A percentile compares a stretch with the other conserved stretches of the same genome.
Conservation (phyloP, 1,140 invertebrate genomes). For the Hormaphis cornu region DNA sequence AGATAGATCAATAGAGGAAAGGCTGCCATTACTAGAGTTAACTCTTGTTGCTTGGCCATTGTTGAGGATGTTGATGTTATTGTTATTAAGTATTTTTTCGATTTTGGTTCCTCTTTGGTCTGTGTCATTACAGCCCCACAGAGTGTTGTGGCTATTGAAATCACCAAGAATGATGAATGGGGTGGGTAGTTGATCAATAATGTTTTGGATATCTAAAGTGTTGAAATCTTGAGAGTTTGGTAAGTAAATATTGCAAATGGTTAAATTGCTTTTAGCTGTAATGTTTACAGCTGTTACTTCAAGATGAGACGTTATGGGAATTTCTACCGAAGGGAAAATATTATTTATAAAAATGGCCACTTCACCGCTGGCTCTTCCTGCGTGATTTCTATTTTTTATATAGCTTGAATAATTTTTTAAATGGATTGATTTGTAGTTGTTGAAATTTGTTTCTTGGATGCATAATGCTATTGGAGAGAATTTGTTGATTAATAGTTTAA, state of each 20-base stretch:
- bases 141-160: conserved; percentile 40
- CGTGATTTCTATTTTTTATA: background rate
- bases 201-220: conserved; percentile 34
- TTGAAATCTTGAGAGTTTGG: background rate
- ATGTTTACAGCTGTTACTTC: background rate
- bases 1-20: background rate
- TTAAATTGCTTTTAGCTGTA: background rate
- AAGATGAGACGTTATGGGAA: background rate
- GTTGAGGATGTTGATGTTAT: background rate
- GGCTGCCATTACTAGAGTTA: background rate
- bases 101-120: conserved; percentile 38
- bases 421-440: background rate
- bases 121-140: conserved; percentile 40
- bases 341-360: background rate
- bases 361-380: background rate
- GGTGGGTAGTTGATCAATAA: conserved; percentile 38
- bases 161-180: conserved; percentile 40
- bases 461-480: background rate
- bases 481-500: background rate
- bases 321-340: background rate
- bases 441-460: background rate
- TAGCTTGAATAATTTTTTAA: background rate
- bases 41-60: background rate
- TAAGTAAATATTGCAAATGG: background rate
- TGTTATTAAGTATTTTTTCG: background rate